These are phyloP conservation scores for Limnodromus scolopaceus DNA, from an alignment of 2,797 vertebrate genomes.

Conservation along the genomic window DNA sequence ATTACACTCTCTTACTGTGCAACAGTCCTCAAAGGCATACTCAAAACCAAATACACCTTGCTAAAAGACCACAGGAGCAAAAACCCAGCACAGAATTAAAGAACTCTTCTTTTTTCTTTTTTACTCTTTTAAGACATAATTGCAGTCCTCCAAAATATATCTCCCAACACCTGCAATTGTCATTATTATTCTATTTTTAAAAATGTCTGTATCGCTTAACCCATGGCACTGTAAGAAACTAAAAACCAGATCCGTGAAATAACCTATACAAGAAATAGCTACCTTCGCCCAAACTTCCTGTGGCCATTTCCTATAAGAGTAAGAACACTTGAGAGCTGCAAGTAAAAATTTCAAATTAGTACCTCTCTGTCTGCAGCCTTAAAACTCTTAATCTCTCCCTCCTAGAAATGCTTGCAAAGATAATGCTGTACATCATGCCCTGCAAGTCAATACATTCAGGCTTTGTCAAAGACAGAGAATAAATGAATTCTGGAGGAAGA, in stretches of 20 bases:
- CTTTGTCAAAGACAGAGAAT: not conserved
- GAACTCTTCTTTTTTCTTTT: not conserved
- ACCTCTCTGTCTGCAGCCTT: not conserved
- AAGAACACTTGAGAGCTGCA: not conserved
- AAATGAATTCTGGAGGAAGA: not conserved
- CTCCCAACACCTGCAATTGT: not conserved
- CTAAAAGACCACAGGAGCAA: conserved; percentile 22
- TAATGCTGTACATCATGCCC: not conserved
- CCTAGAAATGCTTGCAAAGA: not conserved
- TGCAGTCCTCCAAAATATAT: not conserved
- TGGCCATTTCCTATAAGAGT: not conserved
- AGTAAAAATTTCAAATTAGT: not conserved
- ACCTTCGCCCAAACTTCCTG: not conserved
- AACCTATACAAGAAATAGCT: not conserved
- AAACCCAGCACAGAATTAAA: conserved; percentile 25
- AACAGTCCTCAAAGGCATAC: conserved; percentile 48
- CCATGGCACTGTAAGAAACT: not conserved
- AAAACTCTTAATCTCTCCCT: not conserved
- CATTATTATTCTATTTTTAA: not conserved
- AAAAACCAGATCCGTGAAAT: not conserved
- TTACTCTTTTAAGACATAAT: not conserved
- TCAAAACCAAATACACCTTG: conserved; percentile 40
- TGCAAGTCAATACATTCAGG: not conserved
- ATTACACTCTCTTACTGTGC: conserved; percentile 19
- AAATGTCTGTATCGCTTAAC: not conserved